phyloP scores from a whole-genome alignment of 1,140 invertebrate species.

The Daktulosphaira vitifoliae region DNA sequence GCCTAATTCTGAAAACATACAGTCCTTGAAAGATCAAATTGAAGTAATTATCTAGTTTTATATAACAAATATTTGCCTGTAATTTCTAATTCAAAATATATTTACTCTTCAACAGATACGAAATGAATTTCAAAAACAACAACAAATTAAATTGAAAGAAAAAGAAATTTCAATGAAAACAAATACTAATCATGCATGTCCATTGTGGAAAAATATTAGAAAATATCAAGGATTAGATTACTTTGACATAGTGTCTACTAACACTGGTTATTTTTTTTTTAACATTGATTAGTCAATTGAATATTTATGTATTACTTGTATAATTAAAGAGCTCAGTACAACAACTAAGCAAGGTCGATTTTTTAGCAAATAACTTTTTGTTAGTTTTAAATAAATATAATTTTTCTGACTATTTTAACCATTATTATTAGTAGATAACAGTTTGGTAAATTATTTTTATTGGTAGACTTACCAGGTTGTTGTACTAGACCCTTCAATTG shows the following conservation, averaged over 20 bases:
- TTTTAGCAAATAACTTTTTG: no score
- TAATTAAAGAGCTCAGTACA: no score
- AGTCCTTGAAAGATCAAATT: conserved; percentile 1
- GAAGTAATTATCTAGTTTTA: neutral
- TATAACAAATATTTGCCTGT: neutral
- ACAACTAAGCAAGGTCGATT: no score
- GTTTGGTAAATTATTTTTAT: no score
- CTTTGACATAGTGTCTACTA: neutral
- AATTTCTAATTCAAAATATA: neutral
- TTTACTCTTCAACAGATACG: neutral
- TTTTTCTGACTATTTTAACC: no score
- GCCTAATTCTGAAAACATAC: neutral
- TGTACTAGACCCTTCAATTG: no score
- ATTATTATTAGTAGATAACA: no score
- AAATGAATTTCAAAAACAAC: conserved; percentile 30
- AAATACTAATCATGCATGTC: neutral
- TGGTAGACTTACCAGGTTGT: no score
- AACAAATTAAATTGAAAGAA: conserved; percentile 4
- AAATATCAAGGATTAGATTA: conserved; percentile 26
- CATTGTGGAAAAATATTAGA: conserved; percentile 24
- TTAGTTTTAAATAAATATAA: no score
- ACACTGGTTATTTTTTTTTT: neutral
- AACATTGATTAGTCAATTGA: no score
- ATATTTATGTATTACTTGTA: no score
- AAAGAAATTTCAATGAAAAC: conserved; percentile 1